Evolutionary conservation across 1,140 invertebrate species (phyloP).

Genomic region (Scaptomyza hsui): DNA sequence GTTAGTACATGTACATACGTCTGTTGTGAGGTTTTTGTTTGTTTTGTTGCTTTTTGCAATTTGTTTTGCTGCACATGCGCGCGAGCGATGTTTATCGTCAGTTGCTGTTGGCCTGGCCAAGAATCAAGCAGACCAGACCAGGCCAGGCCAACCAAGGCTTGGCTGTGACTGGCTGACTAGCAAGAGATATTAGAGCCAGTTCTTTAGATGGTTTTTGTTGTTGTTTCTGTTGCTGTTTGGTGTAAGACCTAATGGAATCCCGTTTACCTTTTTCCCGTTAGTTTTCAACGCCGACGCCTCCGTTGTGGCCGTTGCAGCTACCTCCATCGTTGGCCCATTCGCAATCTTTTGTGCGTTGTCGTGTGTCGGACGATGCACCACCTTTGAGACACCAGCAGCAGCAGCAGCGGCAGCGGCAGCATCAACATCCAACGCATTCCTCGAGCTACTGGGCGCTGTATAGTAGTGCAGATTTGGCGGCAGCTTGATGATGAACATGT

Average conservation of each 20-base stretch:
- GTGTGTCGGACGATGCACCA: slow-evolving; percentile 31
- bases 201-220: slow-evolving; percentile 40
- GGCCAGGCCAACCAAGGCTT: slow-evolving; percentile 2
- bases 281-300: slow-evolving; percentile 77
- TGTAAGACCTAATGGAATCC: slow-evolving; percentile 80
- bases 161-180: not conserved
- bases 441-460: slow-evolving; percentile 85
- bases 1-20: not conserved
- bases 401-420: slow-evolving; percentile 5
- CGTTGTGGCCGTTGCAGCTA: slow-evolving; percentile 11
- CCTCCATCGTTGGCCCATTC: slow-evolving; percentile 2
- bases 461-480: slow-evolving; percentile 92
- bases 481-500: slow-evolving; percentile 92
- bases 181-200: slow-evolving; percentile 52
- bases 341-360: slow-evolving; percentile 61
- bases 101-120: slow-evolving; percentile 30
- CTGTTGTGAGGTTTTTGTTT: not conserved
- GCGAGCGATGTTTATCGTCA: slow-evolving; percentile 65
- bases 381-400: slow-evolving; percentile 9
- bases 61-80: slow-evolving; percentile 76
- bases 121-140: slow-evolving; percentile 11
- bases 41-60: slow-evolving; percentile 59
- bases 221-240: slow-evolving; percentile 38
- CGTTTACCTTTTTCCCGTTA: slow-evolving; percentile 84
- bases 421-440: slow-evolving; percentile 49